A percentile compares a stretch with the other conserved stretches of the same genome.
Evolutionary conservation across 2,888 invertebrate genomes (phyloP).

Genomic region (Nyleta sp.): DNA sequence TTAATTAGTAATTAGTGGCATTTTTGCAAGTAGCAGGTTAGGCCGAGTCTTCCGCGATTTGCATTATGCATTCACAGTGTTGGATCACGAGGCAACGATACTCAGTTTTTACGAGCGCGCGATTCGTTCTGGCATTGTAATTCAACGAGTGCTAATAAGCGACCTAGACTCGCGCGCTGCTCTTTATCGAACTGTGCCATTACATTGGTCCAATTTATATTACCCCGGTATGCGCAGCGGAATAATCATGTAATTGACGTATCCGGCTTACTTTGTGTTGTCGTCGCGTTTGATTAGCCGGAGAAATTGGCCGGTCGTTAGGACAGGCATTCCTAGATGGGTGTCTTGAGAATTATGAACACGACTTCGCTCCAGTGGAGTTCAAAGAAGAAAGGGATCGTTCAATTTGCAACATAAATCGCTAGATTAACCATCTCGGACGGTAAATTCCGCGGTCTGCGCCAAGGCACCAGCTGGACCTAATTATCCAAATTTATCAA

Average conservation of each 20-base stretch:
- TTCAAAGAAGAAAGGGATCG: conserved; percentile 5
- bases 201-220: conserved; percentile 51
- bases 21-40: conserved; percentile 30
- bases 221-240: conserved; percentile 33
- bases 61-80: conserved; percentile 47
- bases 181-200: conserved; percentile 62
- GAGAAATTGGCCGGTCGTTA: conserved; percentile 60
- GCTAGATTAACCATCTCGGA: too few species aligned
- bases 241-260: conserved; percentile 53
- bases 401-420: conserved; percentile 39
- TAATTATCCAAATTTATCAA: conserved; percentile 10
- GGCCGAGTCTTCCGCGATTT: conserved; percentile 37
- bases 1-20: conserved; percentile 60
- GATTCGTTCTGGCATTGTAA: conserved; percentile 55
- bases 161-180: conserved; percentile 34
- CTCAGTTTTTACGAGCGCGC: conserved; percentile 42
- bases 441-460: too few species aligned
- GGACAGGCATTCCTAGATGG: conserved; percentile 28
- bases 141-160: conserved; percentile 61
- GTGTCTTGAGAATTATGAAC: conserved; percentile 43
- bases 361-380: not conserved
- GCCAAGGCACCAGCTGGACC: too few species aligned
- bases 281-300: conserved; percentile 50
- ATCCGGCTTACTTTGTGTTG: conserved; percentile 56
- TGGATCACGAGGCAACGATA: conserved; percentile 42